Evolutionary conservation across 1,140 invertebrate genomes (phyloP), one percentile per base, ranked within the genome.

Genomic region (Euwallacea similis): DNA sequence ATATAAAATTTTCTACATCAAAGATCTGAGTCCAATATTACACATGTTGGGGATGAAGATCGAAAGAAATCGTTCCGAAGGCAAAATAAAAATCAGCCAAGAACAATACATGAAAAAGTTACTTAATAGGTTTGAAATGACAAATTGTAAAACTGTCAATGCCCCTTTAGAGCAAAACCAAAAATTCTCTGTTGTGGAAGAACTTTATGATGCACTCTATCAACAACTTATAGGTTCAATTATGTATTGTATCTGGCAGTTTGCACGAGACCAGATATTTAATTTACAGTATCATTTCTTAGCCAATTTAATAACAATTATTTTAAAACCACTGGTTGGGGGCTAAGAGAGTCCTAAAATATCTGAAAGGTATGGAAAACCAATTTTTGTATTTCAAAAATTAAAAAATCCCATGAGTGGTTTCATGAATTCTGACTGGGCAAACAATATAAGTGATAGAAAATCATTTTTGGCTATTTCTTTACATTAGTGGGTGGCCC

Each of bases 261-360:
- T 7, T 64, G 76, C 2, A 83, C 83, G 4, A 73, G 84, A 63
- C 83, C 83, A 46, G 84, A 86, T 76, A 82, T 86, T 47, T 67
- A 81, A 3, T 85, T 77, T 76, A 74, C 81, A 43, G 81, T 85
- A 0, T 80, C 77, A 68, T 76, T 73, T 50, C 63, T 81, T 8
- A 81, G 78, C 56, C 80, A 81, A 66, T 83, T 81, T 73, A 81
- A 80, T 54, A 79, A 77, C 16, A 65, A 47, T 54, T 80, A 68
- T 66, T 50, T 65, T 53, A 72, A 61, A 55, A 50, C 41, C 83
- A 85, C 75, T 83, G 79, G 78, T 74, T 66, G 46, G 73, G 70
- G 58, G 81, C 79, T 0, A 83, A 85, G 73, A 56, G 81, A 41
- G 68, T 85, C 8, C 74, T 85, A 41, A 68, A 76, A 21, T 85